Base-by-base conservation (phyloP, 1,140 invertebrate genomes). In the Pectinophora gossypiella region DNA sequence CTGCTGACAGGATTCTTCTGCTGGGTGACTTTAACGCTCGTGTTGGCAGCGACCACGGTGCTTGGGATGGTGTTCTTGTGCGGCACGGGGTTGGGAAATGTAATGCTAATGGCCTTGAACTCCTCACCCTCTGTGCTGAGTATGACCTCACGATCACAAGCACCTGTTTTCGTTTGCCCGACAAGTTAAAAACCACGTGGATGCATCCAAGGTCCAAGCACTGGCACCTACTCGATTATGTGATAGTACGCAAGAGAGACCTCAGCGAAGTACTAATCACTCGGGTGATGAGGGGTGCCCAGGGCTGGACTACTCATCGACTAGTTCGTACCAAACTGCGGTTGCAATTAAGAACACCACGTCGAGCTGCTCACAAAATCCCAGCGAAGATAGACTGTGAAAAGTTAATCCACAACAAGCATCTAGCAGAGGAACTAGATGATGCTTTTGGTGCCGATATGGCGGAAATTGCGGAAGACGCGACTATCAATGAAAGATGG, bases 11-110 rank as follows among this genome's bases (percentile, higher is more conserved):
- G 9, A 20, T 59, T 12, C 4, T 59, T 9, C 32, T 54, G n/a
- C 22, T 59, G 9, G 56, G 56, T 5, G 59, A 61, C 16, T 54
- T 61, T 21, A 61, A 61, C 32, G 51, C 59, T n/a, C 53, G 59
- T 10, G 56, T 51, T 12, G 49, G 49, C 22, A 21, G 38, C 6
- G 49, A 51, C 16, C 13, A 27, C 20, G 18, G 20, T 5, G 21
- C 21, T 19, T 51, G 49, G 49, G 36, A 27, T 2, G 40, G 23
- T 19, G 40, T 51, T 10, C 40, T 44, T 7, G 49, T 38, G 4
- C 19, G 15, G 6, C 49, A 51, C 23, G 49, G 49, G 7, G 21
- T 51, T 3, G 40, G 49, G 19, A 44, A 27, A 16, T 51, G 49
- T 19, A 51, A 51, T 19, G 16, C 12, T 3, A 51, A 51, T 27